Base-by-base conservation (phyloP, 2,888 invertebrate genomes). In the Athalia cordata region DNA sequence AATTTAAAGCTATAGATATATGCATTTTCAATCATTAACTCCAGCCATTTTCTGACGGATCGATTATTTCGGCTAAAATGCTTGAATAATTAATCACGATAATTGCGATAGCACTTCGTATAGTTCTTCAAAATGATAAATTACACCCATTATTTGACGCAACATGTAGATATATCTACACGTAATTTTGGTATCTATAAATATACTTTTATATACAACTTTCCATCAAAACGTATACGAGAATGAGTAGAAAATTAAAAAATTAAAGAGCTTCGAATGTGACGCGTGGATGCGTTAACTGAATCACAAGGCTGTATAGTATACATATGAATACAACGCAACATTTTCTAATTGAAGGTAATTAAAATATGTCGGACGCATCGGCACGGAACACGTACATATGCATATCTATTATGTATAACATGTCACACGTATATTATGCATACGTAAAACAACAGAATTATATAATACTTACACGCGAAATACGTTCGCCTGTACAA, bases 351-450 rank as follows among this genome's bases (percentile, higher is more conserved):
- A 72, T 72, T 59, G 52, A 72, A 72, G 59, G 72, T 57, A 72
- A 72, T 72, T 72, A 72, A 72, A 72, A 59, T 72, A 72, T 57
- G 57, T 57, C 72, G 43, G 72, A 43, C 50, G 52, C n/a, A 13
- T 50, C 47, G 13, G 72, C 72, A 47, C 45, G 59, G 47, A 72
- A 72, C 72, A 57, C 72, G 59, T 29, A 2, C 29, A 29, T 29
- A 2, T 29, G 29, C 29, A 29, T 29, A 29, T 29, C 29, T 29
- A 29, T 29, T 29, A 29, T 29, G 29, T 29, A 2, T 72, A 59
- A 59, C 59, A 57, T 13, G 15, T 72, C 47, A 59, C n/a, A 55
- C 43, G 7, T 9, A 45, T 59, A 45, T 29, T 13, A 57, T 70
- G 8, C 45, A 57, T 57, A 13, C 57, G 45, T 70, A 13, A 7